Evolutionary conservation across 2,888 invertebrate genomes (phyloP).

Genomic region (Nephrotoma flavescens): DNA sequence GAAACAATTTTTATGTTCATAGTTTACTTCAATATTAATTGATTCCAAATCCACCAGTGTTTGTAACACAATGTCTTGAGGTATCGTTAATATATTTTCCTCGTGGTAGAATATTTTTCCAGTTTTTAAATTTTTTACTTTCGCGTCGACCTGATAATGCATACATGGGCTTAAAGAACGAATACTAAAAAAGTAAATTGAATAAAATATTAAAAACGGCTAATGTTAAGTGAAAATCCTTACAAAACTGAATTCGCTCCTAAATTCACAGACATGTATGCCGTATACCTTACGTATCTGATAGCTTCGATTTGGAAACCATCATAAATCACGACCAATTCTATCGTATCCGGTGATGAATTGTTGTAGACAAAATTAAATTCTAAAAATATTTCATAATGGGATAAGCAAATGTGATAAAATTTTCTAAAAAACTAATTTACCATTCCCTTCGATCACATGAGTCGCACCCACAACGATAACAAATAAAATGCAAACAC

Average conservation of each 20-base stretch:
- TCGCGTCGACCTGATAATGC: background rate
- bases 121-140: background rate
- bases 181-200: background rate
- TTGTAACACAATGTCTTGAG: background rate
- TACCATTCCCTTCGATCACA: background rate
- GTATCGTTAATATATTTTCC: background rate
- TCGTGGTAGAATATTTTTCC: background rate
- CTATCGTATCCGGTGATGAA: background rate
- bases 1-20: background rate
- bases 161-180: background rate
- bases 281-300: background rate
- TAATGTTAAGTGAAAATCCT: background rate
- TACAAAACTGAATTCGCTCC: background rate
- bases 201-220: background rate
- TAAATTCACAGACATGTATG: background rate
- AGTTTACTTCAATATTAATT: background rate
- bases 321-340: background rate
- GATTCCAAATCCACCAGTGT: background rate
- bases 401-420: background rate
- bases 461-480: background rate
- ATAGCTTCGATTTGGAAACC: background rate
- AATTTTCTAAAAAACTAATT: background rate
- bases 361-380: background rate
- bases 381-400: background rate
- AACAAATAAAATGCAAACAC: background rate